phyloP scores from a whole-genome alignment of 1,140 invertebrate genomes.

The Branchinecta lindahli region DNA sequence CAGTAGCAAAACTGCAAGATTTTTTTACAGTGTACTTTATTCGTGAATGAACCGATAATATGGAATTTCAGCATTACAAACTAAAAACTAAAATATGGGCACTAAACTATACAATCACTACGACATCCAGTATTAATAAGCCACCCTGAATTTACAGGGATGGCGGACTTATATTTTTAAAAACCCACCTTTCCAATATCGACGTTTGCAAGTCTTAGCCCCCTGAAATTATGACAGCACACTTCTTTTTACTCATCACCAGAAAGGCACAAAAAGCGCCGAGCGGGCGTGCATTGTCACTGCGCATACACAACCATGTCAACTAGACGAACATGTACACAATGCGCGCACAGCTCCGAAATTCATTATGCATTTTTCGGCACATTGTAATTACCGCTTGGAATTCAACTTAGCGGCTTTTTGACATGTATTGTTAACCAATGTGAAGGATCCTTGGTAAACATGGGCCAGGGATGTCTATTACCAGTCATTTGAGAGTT shows the following conservation, averaged over 20 bases:
- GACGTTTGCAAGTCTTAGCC: no score
- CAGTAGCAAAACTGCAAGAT: no score
- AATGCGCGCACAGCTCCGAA: neutral
- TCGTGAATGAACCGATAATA: no score
- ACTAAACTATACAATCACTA: no score
- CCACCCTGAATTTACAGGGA: no score
- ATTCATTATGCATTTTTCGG: slow-evolving; percentile 9
- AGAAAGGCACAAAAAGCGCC: neutral
- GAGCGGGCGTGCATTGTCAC: slow-evolving; percentile 2
- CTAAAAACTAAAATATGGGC: no score
- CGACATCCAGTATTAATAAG: no score
- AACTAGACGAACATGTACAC: neutral
- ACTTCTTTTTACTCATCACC: neutral
- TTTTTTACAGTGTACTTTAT: no score
- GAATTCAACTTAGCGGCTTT: slow-evolving; percentile 10
- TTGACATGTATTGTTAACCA: slow-evolving; percentile 6
- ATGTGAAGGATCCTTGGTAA: slow-evolving; percentile 7
- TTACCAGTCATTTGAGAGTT: neutral
- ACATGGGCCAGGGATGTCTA: slow-evolving; percentile 2
- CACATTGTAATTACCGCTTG: slow-evolving; percentile 1
- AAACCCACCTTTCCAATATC: no score
- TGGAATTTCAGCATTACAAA: no score
- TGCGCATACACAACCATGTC: slow-evolving; percentile 7
- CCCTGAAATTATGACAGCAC: neutral
- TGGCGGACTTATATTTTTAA: no score